Base-by-base conservation (phyloP, 2,797 vertebrate species). In the Schizopygopsis pylzovi region DNA sequence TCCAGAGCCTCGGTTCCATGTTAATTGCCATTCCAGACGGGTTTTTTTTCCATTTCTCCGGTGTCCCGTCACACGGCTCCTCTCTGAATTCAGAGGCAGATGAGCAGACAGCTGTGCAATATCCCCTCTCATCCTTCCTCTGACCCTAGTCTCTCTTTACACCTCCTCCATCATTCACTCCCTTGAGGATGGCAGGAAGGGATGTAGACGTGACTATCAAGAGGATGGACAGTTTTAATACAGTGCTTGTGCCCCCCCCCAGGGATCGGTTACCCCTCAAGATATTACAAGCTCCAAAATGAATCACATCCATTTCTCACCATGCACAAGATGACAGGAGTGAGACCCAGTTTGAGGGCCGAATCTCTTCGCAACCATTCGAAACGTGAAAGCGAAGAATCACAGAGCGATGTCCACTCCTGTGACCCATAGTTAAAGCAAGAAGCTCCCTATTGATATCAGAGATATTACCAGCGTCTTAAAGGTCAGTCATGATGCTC, bases 191-290 rank as follows among this genome's bases (percentile, higher is more conserved):
- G 33, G 16, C 81, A 85, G 79, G 67, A 83, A 87, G 79, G 63
- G 86, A 78, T 84, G 88, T 77, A 82, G 87, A 87, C 79, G 84
- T 89, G 87, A 85, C 84, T 86, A 79, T 85, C 77, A 78, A 83
- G 89, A 95, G 91, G 93, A 95, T 95, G 94, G 94, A 96, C 94
- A 94, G 94, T 93, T 96, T 96, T 95, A 95, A 96, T 96, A 95
- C 93, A 86, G 87, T 82, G 47, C 87, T 82, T 88, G 61, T 77
- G 43, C 88, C 87, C 92, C 92, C 92, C 47, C 89, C 90, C 41
- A 83, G 93, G 94, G 93, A 94, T 82, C 82, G 87, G 89, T 93
- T 89, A 90, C 88, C 90, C 92, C 93, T 90, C 92, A 92, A 94
- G 95, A 94, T 94, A 95, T 94, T 94, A 94, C 93, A 91, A 89